Conservation (phyloP, 2,113 vertebrate genomes). For the Arvicanthis niloticus region DNA sequence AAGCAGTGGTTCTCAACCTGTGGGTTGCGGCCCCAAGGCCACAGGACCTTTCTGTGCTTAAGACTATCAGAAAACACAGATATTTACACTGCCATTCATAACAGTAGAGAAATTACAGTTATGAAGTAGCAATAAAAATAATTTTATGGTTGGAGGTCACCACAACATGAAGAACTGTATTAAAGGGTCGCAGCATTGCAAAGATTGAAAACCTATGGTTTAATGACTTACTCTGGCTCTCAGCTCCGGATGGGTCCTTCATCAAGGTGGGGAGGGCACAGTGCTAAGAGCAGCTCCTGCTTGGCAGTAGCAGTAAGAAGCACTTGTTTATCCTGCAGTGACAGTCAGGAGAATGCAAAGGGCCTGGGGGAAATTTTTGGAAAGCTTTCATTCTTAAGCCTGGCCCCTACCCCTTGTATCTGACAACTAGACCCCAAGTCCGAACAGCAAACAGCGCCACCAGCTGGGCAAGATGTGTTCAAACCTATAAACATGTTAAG, state of each 20-base stretch:
- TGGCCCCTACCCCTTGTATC: too few relatives aligned
- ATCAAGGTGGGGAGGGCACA: too few relatives aligned
- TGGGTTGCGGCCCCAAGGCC: accelerated
- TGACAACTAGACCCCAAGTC: neutral
- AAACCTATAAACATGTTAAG: neutral
- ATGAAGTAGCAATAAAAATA: neutral
- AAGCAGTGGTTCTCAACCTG: neutral
- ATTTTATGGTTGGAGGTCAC: neutral
- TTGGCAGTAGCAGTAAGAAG: neutral
- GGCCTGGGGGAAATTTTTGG: neutral
- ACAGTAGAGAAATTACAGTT: neutral
- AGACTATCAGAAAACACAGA: neutral
- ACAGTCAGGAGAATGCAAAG: neutral
- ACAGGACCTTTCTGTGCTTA: accelerated
- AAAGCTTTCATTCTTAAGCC: neutral
- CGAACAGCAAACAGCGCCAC: neutral
- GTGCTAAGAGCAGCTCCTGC: neutral
- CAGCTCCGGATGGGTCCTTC: neutral
- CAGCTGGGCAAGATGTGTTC: neutral
- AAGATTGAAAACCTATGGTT: neutral
- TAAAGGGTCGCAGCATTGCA: neutral
- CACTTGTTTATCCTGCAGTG: neutral
- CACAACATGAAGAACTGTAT: neutral
- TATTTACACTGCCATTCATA: neutral
- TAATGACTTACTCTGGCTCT: neutral